These are phyloP conservation scores for Petaurus breviceps DNA, from an alignment of 2,113 vertebrate genomes.

Conservation along the genomic window DNA sequence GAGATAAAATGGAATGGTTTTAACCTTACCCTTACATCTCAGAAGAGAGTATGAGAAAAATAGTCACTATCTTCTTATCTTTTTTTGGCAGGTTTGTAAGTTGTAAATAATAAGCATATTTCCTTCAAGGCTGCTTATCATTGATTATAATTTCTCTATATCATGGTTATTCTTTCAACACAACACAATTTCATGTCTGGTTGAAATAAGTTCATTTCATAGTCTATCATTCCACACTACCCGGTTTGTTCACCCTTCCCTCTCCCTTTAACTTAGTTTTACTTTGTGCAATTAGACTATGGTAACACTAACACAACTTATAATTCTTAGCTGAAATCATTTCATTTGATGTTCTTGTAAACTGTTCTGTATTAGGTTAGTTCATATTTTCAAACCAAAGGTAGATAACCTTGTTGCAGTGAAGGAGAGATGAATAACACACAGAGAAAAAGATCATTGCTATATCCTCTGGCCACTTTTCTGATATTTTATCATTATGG, in stretches of 20 bases:
- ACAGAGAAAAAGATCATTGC: neutral
- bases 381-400: slow-evolving; percentile 33
- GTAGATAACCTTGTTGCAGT: slow-evolving; percentile 26
- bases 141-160: neutral
- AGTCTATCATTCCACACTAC: slow-evolving; percentile 36
- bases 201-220: slow-evolving; percentile 46
- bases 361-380: neutral
- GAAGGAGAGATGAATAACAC: neutral
- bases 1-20: neutral
- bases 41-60: neutral
- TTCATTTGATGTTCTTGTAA: slow-evolving; percentile 17
- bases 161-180: neutral
- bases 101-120: neutral
- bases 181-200: neutral
- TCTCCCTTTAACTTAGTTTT: neutral
- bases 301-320: slow-evolving; percentile 37
- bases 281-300: neutral
- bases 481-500: slow-evolving; percentile 2
- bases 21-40: neutral
- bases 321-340: slow-evolving; percentile 45
- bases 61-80: neutral
- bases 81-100: neutral
- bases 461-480: slow-evolving; percentile 26
- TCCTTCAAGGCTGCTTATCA: neutral
- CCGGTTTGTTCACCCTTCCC: slow-evolving; percentile 14